A percentile compares a stretch with the other conserved stretches of the same genome.
These are phyloP conservation scores for Nansenia antarctica DNA, from an alignment of 2,113 vertebrate species.

Conservation along the genomic window DNA sequence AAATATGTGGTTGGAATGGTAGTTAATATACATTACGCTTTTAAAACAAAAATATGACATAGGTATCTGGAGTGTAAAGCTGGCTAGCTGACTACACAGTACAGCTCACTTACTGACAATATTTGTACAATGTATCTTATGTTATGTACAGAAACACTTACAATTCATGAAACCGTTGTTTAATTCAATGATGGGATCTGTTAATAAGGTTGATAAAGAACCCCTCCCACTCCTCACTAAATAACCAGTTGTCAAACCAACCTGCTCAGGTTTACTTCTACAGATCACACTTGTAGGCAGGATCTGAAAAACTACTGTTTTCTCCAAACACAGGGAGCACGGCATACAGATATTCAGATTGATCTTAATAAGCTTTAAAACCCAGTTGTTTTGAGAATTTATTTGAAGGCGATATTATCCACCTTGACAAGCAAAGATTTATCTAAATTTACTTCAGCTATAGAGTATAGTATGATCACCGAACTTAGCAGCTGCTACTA, in stretches of 20 bases:
- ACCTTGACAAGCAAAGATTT: background rate
- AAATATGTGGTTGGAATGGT: background rate
- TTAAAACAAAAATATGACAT: background rate
- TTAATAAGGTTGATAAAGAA: background rate
- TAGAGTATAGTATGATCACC: background rate
- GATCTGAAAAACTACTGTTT: constrained; percentile 6
- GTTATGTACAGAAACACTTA: constrained; percentile 5
- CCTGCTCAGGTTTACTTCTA: background rate
- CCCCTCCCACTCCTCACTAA: background rate
- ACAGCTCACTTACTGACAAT: background rate
- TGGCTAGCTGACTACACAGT: background rate
- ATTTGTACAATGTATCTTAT: background rate
- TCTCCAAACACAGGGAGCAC: background rate
- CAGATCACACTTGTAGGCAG: background rate
- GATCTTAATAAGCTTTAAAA: background rate
- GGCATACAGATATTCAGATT: background rate
- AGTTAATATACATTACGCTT: background rate
- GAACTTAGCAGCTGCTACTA: constrained; percentile 27
- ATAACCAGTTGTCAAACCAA: background rate
- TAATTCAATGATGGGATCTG: background rate
- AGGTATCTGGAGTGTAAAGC: constrained; percentile 5
- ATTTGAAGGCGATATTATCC: background rate
- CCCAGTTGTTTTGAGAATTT: background rate
- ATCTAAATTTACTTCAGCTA: constrained; percentile 19
- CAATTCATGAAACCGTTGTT: background rate